A percentile compares a stretch with the other conserved stretches of the same genome.
Evolutionary conservation across 2,888 invertebrate species (phyloP).

Genomic region (Heliconius hortense): DNA sequence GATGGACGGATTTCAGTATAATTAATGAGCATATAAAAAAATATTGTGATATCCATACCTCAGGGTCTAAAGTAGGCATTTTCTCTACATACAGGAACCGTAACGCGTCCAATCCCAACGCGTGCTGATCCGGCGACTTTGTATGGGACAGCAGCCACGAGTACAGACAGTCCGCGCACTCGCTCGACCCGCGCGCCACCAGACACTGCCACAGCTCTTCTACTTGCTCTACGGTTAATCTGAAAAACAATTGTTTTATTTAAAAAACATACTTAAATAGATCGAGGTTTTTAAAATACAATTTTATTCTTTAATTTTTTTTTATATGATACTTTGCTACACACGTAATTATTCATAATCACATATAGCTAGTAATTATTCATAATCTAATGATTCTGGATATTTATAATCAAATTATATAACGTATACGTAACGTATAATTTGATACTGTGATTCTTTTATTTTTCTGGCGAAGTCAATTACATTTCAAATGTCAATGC

Average conservation of each 20-base stretch:
- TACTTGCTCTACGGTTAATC: constrained; percentile 92
- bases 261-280: too few species aligned
- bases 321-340: too few species aligned
- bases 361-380: neutral
- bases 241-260: constrained; percentile 49
- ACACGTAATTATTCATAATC: neutral
- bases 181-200: constrained; percentile 87
- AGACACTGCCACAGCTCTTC: constrained; percentile 96
- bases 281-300: neutral
- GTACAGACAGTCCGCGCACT: constrained; percentile 95
- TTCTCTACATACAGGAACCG: constrained; percentile 94
- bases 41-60: constrained; percentile 63
- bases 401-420: neutral
- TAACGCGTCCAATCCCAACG: constrained; percentile 92
- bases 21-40: too few species aligned
- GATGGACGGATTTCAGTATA: too few species aligned
- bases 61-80: constrained; percentile 93
- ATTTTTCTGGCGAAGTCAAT: too few species aligned
- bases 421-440: too few species aligned
- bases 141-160: constrained; percentile 96
- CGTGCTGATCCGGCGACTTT: constrained; percentile 95
- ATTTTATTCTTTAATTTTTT: neutral
- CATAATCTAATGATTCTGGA: neutral
- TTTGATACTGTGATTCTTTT: too few species aligned
- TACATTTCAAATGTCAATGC: too few species aligned